Conservation (phyloP, 2,113 vertebrate genomes). For the Emydocephalus ijimae region DNA sequence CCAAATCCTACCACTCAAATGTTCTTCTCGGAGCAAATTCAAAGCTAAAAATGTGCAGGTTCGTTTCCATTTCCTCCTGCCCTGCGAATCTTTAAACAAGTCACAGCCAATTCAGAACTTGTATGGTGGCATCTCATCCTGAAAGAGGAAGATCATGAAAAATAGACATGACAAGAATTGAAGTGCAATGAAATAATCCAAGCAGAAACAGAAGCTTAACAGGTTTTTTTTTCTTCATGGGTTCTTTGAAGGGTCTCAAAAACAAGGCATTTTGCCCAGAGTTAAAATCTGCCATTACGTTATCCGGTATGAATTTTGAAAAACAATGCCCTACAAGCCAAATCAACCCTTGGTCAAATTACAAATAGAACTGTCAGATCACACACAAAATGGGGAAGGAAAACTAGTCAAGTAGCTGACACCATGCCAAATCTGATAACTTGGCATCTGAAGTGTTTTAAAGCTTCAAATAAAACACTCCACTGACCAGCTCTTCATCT, state of each 20-base stretch:
- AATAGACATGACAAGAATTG: background rate
- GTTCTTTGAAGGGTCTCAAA: background rate
- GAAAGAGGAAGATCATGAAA: background rate
- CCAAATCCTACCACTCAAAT: conserved; percentile 7
- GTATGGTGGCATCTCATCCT: background rate
- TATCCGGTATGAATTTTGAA: background rate
- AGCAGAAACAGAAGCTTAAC: background rate
- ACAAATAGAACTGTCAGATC: background rate
- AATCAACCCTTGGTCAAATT: background rate
- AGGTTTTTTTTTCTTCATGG: background rate
- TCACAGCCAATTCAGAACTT: background rate
- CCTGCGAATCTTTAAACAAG: background rate
- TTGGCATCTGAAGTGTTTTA: background rate
- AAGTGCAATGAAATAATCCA: background rate
- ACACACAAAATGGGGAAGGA: background rate
- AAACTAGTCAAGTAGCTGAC: background rate
- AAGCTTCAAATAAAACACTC: background rate
- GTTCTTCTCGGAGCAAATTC: background rate
- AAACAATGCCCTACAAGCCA: background rate
- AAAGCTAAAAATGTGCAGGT: background rate
- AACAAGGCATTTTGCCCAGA: background rate
- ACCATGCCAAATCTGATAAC: background rate
- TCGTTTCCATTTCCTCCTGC: conserved; percentile 2
- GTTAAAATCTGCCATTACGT: background rate
- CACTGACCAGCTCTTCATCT: background rate